These are phyloP conservation scores for Dasyurus viverrinus DNA, from an alignment of 2,113 vertebrate genomes.

Conservation along the genomic window DNA sequence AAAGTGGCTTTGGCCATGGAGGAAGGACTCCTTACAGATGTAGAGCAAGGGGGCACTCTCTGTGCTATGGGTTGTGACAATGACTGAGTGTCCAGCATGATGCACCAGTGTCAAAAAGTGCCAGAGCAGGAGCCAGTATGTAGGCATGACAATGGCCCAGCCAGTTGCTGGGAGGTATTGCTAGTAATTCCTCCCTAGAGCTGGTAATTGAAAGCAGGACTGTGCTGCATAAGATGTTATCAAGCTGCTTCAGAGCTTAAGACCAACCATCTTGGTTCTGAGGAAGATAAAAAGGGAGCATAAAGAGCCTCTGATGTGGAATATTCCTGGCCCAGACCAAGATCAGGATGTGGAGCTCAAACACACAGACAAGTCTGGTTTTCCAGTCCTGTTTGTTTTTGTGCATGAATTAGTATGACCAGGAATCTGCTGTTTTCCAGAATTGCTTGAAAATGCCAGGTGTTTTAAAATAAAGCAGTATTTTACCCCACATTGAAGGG, in stretches of 20 bases:
- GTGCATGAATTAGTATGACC: not conserved
- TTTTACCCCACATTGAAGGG: not conserved
- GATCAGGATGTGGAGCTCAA: not conserved
- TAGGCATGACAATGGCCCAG: not conserved
- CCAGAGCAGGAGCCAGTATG: not conserved
- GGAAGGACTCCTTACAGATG: not conserved
- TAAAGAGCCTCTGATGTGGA: not conserved
- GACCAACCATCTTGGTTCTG: not conserved
- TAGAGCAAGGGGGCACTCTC: not conserved
- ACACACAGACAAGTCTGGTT: not conserved
- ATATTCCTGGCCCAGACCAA: not conserved
- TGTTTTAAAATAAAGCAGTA: not conserved
- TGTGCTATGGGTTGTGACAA: not conserved
- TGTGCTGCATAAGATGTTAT: not conserved
- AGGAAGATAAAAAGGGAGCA: not conserved
- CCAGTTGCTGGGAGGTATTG: not conserved
- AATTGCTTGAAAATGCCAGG: conserved; percentile 8
- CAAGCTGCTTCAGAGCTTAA: not conserved
- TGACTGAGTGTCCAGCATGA: not conserved
- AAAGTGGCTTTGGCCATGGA: not conserved
- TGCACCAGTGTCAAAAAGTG: not conserved
- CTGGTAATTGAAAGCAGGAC: not conserved
- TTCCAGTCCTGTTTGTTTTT: not conserved
- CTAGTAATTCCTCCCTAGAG: not conserved
- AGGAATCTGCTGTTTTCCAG: conserved; percentile 41